Evolutionary conservation across 2,888 invertebrate species (phyloP), one percentile per base, ranked within the genome.

Genomic region (Trisateles emortualis): DNA sequence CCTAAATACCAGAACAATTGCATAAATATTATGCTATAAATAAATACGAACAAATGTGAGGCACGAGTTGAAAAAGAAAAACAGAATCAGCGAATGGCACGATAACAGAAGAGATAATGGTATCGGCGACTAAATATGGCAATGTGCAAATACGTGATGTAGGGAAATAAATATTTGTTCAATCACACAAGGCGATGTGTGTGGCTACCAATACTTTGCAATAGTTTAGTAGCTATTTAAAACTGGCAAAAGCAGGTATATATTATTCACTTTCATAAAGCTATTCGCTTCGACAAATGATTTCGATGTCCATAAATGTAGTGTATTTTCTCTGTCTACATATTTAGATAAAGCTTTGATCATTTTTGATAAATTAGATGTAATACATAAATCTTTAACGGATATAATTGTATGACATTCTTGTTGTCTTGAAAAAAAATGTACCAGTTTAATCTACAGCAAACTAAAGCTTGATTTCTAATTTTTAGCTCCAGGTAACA

Each of bases 81-180:
- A 64, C 84, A 81, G 79, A 26, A 84, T 74, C 74, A 73, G 48
- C 72, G 62, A 67, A 64, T 56, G 63, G 60, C 35, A 44, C 41
- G 79, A 84, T 79, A 80, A 68, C 46, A 44, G 38, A 50, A 50
- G 46, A 74, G 83, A 81, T 81, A 79, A 64, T 62, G 71, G 68
- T 81, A 81, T 83, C 80, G 54, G 58, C 53, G 55, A 59, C 54
- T 32, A 57, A 59, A 52, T 38, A 45, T 26, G 60, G 73, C 74
- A 76, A 76, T 76, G 73, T 76, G 75, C 72, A 58, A 68, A 68
- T 51, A 58, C 44, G 42, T 55, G 57, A 52, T 59, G 50, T 60
- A 36, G 19, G 52, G 19, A 11, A 13, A 2, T 55, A 52, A 56
- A 69, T 32, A 59, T 56, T 56, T 40, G 44, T 52, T 14, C 14